These are phyloP conservation scores for Willisornis vidua DNA, from an alignment of 2,113 vertebrate genomes.

Conservation along the genomic window DNA sequence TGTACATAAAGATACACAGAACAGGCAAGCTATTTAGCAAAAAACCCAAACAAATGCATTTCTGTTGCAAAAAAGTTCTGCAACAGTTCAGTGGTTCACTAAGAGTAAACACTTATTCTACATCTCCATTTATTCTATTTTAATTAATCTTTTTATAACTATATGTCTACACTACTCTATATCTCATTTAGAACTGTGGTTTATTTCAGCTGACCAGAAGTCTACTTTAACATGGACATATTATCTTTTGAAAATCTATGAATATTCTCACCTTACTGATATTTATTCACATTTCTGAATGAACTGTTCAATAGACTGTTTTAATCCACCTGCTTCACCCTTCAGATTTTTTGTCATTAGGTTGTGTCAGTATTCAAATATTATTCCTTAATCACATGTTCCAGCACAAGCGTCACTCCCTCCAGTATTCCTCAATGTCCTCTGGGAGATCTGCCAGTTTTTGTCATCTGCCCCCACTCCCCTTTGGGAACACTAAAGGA, in stretches of 20 bases:
- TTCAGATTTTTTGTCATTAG: background rate
- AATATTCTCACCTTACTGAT: background rate
- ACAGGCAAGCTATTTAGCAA: background rate
- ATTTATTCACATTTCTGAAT: background rate
- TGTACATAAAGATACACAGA: background rate
- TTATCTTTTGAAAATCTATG: background rate
- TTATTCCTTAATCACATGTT: conserved; percentile 35
- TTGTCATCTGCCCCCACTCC: conserved; percentile 55
- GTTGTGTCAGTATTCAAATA: background rate
- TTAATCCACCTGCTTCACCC: background rate
- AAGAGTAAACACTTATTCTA: background rate
- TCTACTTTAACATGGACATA: background rate
- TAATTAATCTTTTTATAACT: background rate
- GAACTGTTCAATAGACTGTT: background rate
- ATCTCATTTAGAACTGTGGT: background rate
- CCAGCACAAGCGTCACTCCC: conserved; percentile 9
- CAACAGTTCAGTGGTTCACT: background rate
- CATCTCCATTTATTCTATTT: background rate
- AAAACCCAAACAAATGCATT: background rate
- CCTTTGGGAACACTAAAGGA: conserved; percentile 44
- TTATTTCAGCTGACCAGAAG: background rate
- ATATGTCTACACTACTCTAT: background rate
- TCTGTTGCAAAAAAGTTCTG: background rate
- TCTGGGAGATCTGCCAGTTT: conserved; percentile 52
- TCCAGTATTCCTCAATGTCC: conserved; percentile 27